Base-by-base conservation (phyloP, 2,797 vertebrate species). In the Ammospiza maritima region DNA sequence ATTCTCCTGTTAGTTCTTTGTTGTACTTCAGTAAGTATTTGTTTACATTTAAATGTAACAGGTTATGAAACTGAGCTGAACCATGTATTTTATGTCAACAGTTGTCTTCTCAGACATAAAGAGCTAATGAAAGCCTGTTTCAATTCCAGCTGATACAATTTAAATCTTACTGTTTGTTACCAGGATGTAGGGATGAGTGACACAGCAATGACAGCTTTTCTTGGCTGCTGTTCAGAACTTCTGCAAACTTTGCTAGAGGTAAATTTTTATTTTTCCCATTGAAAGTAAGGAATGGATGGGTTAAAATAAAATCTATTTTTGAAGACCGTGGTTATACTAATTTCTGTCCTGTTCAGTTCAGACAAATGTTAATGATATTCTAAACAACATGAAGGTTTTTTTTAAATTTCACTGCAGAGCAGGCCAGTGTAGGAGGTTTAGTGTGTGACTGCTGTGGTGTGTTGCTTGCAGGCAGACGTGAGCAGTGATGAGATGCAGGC, bases 121-220 rank as follows among this genome's bases (percentile, higher is more conserved):
- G 36, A 62, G 45, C 23, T 88, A 62, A 73, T 86, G 81, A 78
- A 89, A 83, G 27, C 22, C 67, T 53, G 54, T 61, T 93, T 88
- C 38, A 67, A 8, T 82, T 92, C 56, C 44, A 84, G 20, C 64
- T 90, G 80, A 73, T 92, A 73, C n/a, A 45, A 76, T 71, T 93
- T 78, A 60, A 91, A 75, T 84, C 19, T 3, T 51, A 15, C 65
- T 80, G 42, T 73, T 89, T 94, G 85, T 92, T 80, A 67, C 77
- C 90, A 99, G 99, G 99, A 99, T 0, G 98, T 99, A 2, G 99
- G 99, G 26, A 99, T 99, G 99, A 98, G 99, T 25, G 99, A 99
- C 92, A 97, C 96, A 17, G 98, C 99, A 8, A 38, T 99, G 98
- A 99, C 98, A 2, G 98, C 97, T 27, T 99, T 99, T 98, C 98